These are phyloP conservation scores for Steinernema carpocapsae DNA, from an alignment of 2,888 invertebrate species.

Conservation along the genomic window DNA sequence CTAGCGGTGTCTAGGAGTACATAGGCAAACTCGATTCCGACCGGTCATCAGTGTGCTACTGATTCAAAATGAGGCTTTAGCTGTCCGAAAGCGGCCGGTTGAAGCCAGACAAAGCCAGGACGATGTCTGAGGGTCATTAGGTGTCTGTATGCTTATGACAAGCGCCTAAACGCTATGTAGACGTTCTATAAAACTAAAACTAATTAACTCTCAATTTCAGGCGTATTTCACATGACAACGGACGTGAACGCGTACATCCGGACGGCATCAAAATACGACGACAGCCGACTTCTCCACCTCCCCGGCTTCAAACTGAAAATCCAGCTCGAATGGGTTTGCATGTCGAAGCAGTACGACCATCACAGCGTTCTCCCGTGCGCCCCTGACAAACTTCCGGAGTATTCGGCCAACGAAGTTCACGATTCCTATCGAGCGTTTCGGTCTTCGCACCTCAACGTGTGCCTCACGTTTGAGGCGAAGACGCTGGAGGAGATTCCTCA, in stretches of 20 bases:
- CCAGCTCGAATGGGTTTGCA: conserved; percentile 74
- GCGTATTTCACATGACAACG: conserved; percentile 77
- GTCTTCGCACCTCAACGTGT: conserved; percentile 82
- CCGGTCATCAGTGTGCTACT: no score
- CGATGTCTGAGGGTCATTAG: no score
- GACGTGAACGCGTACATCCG: conserved; percentile 91
- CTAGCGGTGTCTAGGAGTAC: no score
- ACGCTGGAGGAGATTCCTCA: conserved; percentile 68
- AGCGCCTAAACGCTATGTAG: no score
- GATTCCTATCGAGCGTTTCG: conserved; percentile 94
- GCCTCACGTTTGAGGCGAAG: conserved; percentile 79
- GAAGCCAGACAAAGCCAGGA: no score
- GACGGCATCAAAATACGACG: conserved; percentile 98
- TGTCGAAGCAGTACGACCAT: conserved; percentile 93
- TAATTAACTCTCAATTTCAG: conserved; percentile 35
- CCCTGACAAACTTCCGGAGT: conserved; percentile 92
- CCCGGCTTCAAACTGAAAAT: conserved; percentile 80
- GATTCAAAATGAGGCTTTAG: no score
- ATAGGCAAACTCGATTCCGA: no score
- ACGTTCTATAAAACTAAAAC: no score
- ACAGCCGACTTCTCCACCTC: conserved; percentile 88
- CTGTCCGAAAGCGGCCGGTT: no score
- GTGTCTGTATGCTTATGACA: no score
- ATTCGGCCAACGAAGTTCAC: conserved; percentile 91
- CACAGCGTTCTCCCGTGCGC: conserved; percentile 93